Conservation (phyloP, 2,113 vertebrate genomes). For the Chloebia gouldiae region DNA sequence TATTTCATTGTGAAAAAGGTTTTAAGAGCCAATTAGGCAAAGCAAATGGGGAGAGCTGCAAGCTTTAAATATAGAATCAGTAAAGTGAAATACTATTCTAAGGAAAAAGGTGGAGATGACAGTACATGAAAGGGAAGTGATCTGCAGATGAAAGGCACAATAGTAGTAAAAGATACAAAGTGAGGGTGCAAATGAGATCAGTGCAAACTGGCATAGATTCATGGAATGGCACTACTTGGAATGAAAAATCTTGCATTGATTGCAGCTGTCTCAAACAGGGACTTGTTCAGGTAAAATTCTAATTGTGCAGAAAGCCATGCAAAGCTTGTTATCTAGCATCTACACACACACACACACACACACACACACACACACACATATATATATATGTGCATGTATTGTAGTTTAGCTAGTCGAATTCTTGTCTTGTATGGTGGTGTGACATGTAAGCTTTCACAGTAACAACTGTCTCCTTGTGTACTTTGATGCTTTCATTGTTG, state of each 20-base stretch:
- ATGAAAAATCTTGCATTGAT: not conserved
- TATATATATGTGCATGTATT: not conserved
- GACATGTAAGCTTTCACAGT: not conserved
- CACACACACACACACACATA: not conserved
- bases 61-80: not conserved
- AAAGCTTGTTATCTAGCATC: not conserved
- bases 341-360: not conserved
- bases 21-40: not conserved
- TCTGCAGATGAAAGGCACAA: not conserved
- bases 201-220: not conserved
- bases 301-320: not conserved
- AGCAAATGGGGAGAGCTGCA: not conserved
- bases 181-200: not conserved
- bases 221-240: not conserved
- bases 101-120: not conserved
- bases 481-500: not conserved
- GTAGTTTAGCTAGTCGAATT: not conserved
- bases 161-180: not conserved
- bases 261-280: not conserved
- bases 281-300: not conserved
- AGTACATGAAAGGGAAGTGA: not conserved
- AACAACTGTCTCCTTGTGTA: not conserved
- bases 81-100: not conserved
- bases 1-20: not conserved
- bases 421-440: not conserved